A percentile compares a stretch with the other conserved stretches of the same genome.
phyloP scores from a whole-genome alignment of 1,140 invertebrate species.

The Solen grandis region DNA sequence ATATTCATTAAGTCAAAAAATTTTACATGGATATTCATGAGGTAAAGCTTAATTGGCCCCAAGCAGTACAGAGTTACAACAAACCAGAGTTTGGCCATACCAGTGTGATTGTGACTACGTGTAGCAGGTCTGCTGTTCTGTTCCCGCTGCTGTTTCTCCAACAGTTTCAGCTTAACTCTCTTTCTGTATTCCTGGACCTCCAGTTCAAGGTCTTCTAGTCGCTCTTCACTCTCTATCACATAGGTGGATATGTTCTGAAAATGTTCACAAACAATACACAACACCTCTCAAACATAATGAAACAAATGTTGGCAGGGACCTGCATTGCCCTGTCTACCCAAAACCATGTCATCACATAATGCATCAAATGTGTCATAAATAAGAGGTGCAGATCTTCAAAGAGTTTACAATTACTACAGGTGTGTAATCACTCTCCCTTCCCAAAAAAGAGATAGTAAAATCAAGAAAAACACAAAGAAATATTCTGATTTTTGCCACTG shows the following conservation, averaged over 20 bases:
- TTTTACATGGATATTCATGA: no score
- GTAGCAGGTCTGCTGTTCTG: no score
- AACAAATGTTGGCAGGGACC: background rate
- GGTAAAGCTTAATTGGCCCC: no score
- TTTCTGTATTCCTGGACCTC: conserved; percentile 18
- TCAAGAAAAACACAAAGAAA: no score
- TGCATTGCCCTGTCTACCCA: no score
- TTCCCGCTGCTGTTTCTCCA: conserved; percentile 20
- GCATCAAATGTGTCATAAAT: background rate
- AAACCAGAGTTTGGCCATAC: no score
- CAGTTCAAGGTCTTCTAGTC: conserved; percentile 18
- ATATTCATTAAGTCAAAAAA: no score
- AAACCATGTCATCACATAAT: background rate
- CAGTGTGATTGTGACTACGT: no score
- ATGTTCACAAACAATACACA: conserved; percentile 5
- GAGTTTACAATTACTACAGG: no score
- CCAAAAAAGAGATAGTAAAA: background rate
- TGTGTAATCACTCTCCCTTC: no score
- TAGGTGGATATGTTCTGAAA: conserved; percentile 24
- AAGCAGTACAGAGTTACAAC: no score
- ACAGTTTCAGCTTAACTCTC: conserved; percentile 12
- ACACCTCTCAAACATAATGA: background rate
- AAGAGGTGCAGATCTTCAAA: no score
- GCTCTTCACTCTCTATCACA: conserved; percentile 38
- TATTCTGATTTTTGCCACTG: background rate